Base-by-base conservation (phyloP, 2,888 invertebrate genomes). In the Notocelia uddmanniana region DNA sequence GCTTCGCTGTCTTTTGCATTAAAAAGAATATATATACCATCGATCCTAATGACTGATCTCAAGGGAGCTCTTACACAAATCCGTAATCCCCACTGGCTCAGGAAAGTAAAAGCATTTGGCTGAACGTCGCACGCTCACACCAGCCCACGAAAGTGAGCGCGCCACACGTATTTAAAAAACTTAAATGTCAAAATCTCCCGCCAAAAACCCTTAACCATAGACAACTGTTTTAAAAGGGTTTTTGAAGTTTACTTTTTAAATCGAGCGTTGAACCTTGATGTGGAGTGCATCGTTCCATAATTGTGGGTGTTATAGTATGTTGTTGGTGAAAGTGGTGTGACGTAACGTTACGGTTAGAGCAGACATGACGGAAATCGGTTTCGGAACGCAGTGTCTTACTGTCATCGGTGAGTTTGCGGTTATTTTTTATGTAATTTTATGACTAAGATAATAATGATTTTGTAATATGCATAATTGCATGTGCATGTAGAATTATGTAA, bases 321-420 rank as follows among this genome's bases (percentile, higher is more conserved):
- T 87, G 85, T 85, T 83, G 84, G 92, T 92, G 93, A 93, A 93
- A 93, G 93, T 92, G 91, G 69, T 79, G 87, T 92, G 91, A 92
- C 92, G 92, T 89, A 92, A 92, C 82, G 79, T 90, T 90, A 89
- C 89, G 89, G 91, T 91, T 62, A 89, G 87, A 88, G 78, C 78
- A 83, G 81, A 79, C 85, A 91, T 92, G 92, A 89, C 92, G 88
- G 88, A 90, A 89, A 85, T 86, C 80, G 82, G 84, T 79, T 85
- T 90, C 80, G 88, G 90, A 88, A 90, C 89, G 83, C 84, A 78
- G 83, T 89, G 86, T 84, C 85, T 90, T 85, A 85, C 87, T 82
- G 84, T 89, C 83, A 82, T 91, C 73, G 90, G 92, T 92, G 76
- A 90, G 92, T 88, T 76, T 76, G 76, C 78, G 79, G 75, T 68